Base-by-base conservation (phyloP, 2,797 vertebrate genomes). In the Anguilla marmorata region DNA sequence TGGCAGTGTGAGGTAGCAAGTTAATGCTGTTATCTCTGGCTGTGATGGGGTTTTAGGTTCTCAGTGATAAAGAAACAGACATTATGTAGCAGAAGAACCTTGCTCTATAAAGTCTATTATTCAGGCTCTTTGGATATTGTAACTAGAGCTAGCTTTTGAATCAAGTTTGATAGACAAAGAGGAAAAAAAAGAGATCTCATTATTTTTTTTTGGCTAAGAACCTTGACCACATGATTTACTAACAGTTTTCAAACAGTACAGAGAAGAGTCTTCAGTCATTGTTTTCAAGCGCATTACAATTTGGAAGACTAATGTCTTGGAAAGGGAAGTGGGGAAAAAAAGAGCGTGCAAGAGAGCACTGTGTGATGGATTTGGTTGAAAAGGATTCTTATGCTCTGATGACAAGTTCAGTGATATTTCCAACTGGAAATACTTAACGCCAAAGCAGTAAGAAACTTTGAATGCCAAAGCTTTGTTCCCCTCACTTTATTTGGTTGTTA, bases 301-400 rank as follows among this genome's bases (percentile, higher is more conserved):
- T 95, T 94, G 94, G 94, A 95, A 94, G 94, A 95, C 94, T 94
- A 95, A 96, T 96, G 95, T 94, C 92, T 95, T 96, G 94, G 95
- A 96, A 95, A 95, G 95, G 93, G 93, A 93, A 96, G 94, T 93
- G 92, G 94, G 74, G 90, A 88, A 93, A 93, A 93, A 89, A 86
- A 91, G 92, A 95, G 94, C 91, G 91, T 90, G 89, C 90, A 90
- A 66, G 93, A 94, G 91, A 93, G 91, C 91, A 88, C 90, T 89
- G 93, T 90, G 87, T 95, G 94, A 95, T 93, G 94, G 95, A 95
- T 96, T 95, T 95, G 91, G 89, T 93, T 93, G 92, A 95, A 95
- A 95, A 93, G 92, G 90, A 95, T 92, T 92, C 92, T 90, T 91
- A 90, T 33, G 91, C 93, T 93, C 91, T 90, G 90, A 92, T 88